Evolutionary conservation across 2,113 vertebrate species (phyloP).

Genomic region (Chascanopsetta lugubris): DNA sequence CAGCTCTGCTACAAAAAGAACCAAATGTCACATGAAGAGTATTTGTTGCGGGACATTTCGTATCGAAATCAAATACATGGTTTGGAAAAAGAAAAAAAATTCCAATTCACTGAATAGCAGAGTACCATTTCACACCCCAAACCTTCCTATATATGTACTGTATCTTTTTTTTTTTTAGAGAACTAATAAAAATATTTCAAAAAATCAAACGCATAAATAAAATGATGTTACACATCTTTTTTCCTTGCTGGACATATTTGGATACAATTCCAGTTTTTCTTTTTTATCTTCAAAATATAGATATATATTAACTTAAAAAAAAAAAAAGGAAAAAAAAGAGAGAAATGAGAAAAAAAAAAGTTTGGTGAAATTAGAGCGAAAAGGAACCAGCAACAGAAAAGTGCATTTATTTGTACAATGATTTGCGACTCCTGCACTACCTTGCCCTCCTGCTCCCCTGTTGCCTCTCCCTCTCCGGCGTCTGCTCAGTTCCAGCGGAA

Average conservation of each 20-base stretch:
- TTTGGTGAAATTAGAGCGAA: slow-evolving; percentile 79
- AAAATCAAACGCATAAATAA: slow-evolving; percentile 75
- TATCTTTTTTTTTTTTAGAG: slow-evolving; percentile 60
- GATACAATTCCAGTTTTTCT: slow-evolving; percentile 81
- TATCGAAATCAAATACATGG: slow-evolving; percentile 60
- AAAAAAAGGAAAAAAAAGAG: too few relatives aligned
- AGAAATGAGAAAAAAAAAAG: slow-evolving; percentile 53
- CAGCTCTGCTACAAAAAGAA: slow-evolving; percentile 64
- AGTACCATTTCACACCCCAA: slow-evolving; percentile 75
- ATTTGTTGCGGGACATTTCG: slow-evolving; percentile 60
- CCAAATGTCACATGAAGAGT: slow-evolving; percentile 49
- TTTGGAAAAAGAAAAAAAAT: slow-evolving; percentile 54
- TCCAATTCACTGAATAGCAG: slow-evolving; percentile 78
- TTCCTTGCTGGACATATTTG: slow-evolving; percentile 72
- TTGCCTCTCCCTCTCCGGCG: slow-evolving; percentile 54
- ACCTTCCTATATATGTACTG: slow-evolving; percentile 70
- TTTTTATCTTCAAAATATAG: slow-evolving; percentile 75
- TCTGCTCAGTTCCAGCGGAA: slow-evolving; percentile 96
- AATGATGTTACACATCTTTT: slow-evolving; percentile 73
- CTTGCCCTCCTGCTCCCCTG: slow-evolving; percentile 68
- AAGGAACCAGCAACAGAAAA: slow-evolving; percentile 97
- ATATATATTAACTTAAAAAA: slow-evolving; percentile 78
- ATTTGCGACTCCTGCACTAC: slow-evolving; percentile 83
- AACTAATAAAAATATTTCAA: slow-evolving; percentile 78
- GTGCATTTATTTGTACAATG: slow-evolving; percentile 95